Base-by-base conservation (phyloP, 1,140 invertebrate genomes). In the Gyrodactylus bullatarudis region DNA sequence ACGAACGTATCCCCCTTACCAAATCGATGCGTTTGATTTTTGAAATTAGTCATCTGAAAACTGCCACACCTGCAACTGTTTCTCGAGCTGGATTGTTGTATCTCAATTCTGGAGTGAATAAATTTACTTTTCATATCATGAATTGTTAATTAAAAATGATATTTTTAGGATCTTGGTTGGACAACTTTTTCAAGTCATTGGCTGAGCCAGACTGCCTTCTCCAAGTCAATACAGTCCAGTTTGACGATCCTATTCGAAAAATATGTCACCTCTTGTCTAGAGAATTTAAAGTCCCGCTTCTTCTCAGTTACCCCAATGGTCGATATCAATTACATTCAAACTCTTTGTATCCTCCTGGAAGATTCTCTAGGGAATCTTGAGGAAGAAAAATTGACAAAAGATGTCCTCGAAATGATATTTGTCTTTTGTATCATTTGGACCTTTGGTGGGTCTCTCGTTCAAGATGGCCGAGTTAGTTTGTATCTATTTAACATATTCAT, bases 401-500 rank as follows among this genome's bases (percentile, higher is more conserved):
- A 93, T 76, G 71, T 87, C 83, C 88, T 89, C 76, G 89, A 93
- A 79, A 80, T 89, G n/a, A 91, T 89, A 78, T 93, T 92, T 80
- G 89, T 89, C 0, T 92, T 92, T 81, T 87, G 87, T 34, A 87
- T 87, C 76, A 85, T 92, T 34, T 93, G 89, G 89, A 88, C 89
- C 0, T 93, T 91, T 82, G 89, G 89, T 20, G 88, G 89, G 20
- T 86, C 88, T 1, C 86, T 91, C 84, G 89, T 87, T 79, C 88
- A 89, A 78, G 89, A 91, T 81, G 87, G 88, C 78, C 85, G 85
- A 74, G 81, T 86, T 26, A n/a, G n/a, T n/a, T n/a, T n/a, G n/a
- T n/a, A n/a, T n/a, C n/a, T n/a, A n/a, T n/a, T n/a, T n/a, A n/a
- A n/a, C n/a, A n/a, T n/a, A n/a, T n/a, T n/a, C n/a, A n/a, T n/a